Base-by-base conservation (phyloP, 2,888 invertebrate genomes). In the Lathronympha strigana region DNA sequence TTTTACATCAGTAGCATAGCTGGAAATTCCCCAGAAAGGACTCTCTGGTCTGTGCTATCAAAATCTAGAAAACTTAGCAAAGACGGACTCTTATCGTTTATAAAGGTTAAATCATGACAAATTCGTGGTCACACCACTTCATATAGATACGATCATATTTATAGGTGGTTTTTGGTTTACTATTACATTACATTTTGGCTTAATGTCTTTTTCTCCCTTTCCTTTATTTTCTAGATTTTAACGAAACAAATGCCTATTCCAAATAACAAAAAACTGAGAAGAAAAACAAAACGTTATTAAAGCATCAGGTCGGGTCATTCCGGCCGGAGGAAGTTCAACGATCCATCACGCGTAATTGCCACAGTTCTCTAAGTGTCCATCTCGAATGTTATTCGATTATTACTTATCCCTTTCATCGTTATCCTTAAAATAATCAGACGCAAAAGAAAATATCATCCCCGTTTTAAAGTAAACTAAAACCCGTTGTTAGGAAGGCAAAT, bases 311-410 rank as follows among this genome's bases (percentile, higher is more conserved):
- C 47, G 79, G 84, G 83, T 83, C 82, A 84, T 83, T 84, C 80
- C 79, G 76, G 79, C 78, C 76, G 74, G 73, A 73, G 73, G 75
- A 85, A 87, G 78, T 87, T 86, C 78, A 80, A 79, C 87, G 82
- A 88, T 88, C 82, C 87, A 88, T 88, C 88, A 87, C 81, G 76
- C 79, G 82, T 87, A 88, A 89, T 88, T 88, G 84, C 83, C 80
- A 73, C 81, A 80, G 82, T 83, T 79, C 76, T 73, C 78, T 71
- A 74, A 79, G 76, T 80, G 81, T 81, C 82, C 79, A 79, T 83
- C 83, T 82, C 76, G 68, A 63, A 70, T 73, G 74, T 77, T 79
- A 76, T 85, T 83, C 83, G 82, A 87, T 86, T 85, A 84, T 83
- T 81, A 83, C 75, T 78, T 76, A 79, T 77, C 74, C 74, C 75